A percentile compares a stretch with the other conserved stretches of the same genome.
phyloP scores from a whole-genome alignment of 2,797 vertebrate species.

The Sebastes matsubarae region DNA sequence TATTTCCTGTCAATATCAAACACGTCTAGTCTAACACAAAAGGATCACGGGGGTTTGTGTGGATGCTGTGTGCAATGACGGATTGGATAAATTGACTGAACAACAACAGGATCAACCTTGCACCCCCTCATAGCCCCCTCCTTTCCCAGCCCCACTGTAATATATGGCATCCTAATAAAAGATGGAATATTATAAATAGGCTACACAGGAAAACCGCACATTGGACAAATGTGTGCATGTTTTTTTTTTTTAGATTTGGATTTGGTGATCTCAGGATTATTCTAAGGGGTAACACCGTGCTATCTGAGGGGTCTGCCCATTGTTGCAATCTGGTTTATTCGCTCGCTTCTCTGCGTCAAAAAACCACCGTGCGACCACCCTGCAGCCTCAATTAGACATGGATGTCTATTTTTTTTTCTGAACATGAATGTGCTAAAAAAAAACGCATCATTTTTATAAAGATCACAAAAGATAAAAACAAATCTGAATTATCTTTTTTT shows the following conservation, averaged over 20 bases:
- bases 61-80: neutral
- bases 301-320: conserved; percentile 49
- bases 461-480: neutral
- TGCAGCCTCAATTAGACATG: neutral
- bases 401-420: neutral
- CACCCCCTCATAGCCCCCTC: conserved; percentile 19
- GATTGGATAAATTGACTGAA: conserved; percentile 35
- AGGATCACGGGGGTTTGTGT: neutral
- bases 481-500: neutral
- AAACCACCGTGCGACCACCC: conserved; percentile 37
- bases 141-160: conserved; percentile 12
- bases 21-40: neutral
- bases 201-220: neutral
- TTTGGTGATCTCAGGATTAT: neutral
- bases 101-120: conserved; percentile 58
- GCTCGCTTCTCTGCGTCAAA: conserved; percentile 74
- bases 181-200: conserved; percentile 1
- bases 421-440: neutral
- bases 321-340: conserved; percentile 67
- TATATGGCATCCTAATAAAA: conserved; percentile 49
- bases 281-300: neutral
- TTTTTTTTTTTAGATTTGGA: neutral
- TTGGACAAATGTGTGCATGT: neutral
- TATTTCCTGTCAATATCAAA: neutral
- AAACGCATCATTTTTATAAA: too few species aligned